A percentile compares a stretch with the other conserved stretches of the same genome.
Evolutionary conservation across 2,888 invertebrate genomes (phyloP).

Genomic region (Prenolepis imparis): DNA sequence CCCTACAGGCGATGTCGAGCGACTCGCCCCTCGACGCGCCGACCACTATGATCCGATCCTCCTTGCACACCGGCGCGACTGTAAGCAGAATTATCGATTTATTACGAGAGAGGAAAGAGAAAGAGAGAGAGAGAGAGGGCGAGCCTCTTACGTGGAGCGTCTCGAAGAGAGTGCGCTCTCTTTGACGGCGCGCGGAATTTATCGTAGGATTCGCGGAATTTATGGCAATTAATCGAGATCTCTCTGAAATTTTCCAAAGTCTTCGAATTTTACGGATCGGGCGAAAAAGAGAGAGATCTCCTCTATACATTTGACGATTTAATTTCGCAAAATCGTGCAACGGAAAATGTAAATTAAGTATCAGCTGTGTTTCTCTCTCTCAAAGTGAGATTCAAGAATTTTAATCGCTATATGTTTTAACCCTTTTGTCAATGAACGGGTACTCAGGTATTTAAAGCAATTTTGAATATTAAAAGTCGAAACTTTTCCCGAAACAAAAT

Average conservation of each 20-base stretch:
- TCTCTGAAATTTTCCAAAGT: neutral
- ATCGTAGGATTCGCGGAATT: constrained; percentile 1
- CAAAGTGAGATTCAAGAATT: neutral
- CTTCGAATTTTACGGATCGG: constrained; percentile 2
- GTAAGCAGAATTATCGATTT: constrained; percentile 77
- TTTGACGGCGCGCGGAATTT: constrained; percentile 5
- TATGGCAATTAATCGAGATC: constrained; percentile 2
- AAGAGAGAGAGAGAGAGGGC: neutral
- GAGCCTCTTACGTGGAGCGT: neutral
- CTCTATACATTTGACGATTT: neutral
- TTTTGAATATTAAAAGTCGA: too few relatives aligned
- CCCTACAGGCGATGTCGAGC: constrained; percentile 94
- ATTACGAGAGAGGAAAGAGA: neutral
- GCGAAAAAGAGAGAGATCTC: neutral
- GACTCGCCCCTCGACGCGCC: constrained; percentile 96
- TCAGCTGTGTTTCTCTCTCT: neutral
- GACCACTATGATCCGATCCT: constrained; percentile 92
- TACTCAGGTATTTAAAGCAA: too few relatives aligned
- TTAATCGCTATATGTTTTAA: too few relatives aligned
- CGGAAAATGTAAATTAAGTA: neutral
- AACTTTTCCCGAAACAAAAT: too few relatives aligned
- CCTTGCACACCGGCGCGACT: constrained; percentile 95
- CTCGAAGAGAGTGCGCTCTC: too few relatives aligned
- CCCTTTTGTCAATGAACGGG: too few relatives aligned
- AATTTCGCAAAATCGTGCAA: neutral